A percentile compares a stretch with the other conserved stretches of the same genome.
These are phyloP conservation scores for Phenacoccus solenopsis DNA, from an alignment of 1,140 invertebrate species.

Conservation along the genomic window DNA sequence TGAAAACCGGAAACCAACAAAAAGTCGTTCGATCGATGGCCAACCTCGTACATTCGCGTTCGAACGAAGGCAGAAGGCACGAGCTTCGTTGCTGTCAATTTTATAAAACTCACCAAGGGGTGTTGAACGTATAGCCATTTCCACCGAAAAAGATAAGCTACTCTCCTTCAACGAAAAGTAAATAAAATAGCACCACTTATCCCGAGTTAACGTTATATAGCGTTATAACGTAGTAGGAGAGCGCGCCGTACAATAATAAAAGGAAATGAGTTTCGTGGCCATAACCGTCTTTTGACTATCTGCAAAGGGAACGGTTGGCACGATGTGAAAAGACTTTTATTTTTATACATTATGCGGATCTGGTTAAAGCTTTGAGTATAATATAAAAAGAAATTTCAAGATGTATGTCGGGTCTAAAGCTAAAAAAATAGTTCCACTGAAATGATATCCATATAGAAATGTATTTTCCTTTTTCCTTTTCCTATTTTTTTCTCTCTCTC, in stretches of 20 bases:
- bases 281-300: neutral
- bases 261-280: neutral
- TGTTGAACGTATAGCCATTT: neutral
- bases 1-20: no score
- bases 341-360: neutral
- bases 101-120: no score
- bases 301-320: neutral
- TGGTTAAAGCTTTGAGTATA: neutral
- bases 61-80: neutral
- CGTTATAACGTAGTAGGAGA: neutral
- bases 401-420: neutral
- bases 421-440: neutral
- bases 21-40: neutral
- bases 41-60: neutral
- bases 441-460: neutral
- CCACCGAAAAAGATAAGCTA: neutral
- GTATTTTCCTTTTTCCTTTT: neutral
- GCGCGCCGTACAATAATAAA: neutral
- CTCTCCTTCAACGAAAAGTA: neutral
- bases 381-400: neutral
- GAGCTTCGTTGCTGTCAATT: no score
- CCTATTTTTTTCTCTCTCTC: neutral
- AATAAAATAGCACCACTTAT: neutral
- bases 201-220: constrained; percentile 1
- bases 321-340: neutral